Evolutionary conservation across 2,113 vertebrate species (phyloP), one percentile per base, ranked within the genome.

Genomic region (Castor canadensis): DNA sequence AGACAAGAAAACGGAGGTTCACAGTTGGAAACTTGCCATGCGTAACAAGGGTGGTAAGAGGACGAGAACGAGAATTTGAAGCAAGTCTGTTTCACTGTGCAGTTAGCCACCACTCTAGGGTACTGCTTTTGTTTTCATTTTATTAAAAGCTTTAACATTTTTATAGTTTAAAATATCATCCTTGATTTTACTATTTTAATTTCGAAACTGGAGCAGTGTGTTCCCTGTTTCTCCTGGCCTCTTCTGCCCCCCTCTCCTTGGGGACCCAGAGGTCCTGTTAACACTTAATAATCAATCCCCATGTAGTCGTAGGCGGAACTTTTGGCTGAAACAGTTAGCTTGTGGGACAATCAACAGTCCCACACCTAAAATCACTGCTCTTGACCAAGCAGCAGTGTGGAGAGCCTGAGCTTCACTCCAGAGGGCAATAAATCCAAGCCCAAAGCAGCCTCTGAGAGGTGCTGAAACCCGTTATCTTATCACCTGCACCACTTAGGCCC

Each of bases 381-480:
- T 58, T 91, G 96, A 95, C 82, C 32, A 62, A 66, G 89, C 92
- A 88, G 73, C 22, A 62, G 76, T 82, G 73, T 84, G 73, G 64
- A 92, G 24, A 84, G 77, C 67, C 79, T 86, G 24, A 30, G 56
- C 66, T 97, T 84, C 60, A 56, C 94, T 73, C 94, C 52, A 95
- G 94, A 93, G 87, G 69, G 26, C 52, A 9, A 88, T 92, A 90
- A 95, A 90, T 92, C 90, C 49, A 90, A 56, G 20, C 64, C 66
- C 38, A 43, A 30, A 62, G 43, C 87, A 82, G 73, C 62, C 49
- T 43, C 91, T 11, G 66, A 92, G 67, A 88, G 19, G 67, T 40
- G 20, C 40, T 62, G 87, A 92, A 83, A 80, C 40, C 83, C 28
- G 30, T 54, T 82, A 38, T 81, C 87, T 92, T 56, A 64, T 92